A percentile compares a stretch with the other conserved stretches of the same genome.
phyloP scores from a whole-genome alignment of 2,113 vertebrate genomes.

The Ancistrus triradiatus region DNA sequence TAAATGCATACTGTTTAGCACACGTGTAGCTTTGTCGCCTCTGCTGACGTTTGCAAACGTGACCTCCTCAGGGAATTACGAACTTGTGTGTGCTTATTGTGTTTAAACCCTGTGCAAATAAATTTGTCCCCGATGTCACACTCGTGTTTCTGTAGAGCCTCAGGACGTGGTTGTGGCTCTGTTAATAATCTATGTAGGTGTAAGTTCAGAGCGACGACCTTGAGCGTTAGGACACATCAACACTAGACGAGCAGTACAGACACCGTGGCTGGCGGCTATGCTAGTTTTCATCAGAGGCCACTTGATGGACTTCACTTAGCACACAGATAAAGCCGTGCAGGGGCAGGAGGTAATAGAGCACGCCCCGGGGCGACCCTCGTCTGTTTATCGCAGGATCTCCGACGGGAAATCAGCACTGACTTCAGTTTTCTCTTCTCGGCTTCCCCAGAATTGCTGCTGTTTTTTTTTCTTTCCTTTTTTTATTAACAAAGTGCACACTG shows the following conservation, averaged over 20 bases:
- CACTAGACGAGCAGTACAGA: background rate
- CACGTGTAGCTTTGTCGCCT: too few species aligned
- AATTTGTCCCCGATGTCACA: too few species aligned
- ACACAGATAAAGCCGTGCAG: conserved; percentile 13
- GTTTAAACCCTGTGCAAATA: too few species aligned
- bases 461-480: conserved; percentile 30
- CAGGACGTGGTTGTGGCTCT: too few species aligned
- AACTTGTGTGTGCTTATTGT: too few species aligned
- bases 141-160: too few species aligned
- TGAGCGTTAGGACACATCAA: too few species aligned
- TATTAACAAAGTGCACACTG: conserved; percentile 57
- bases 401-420: conserved; percentile 32
- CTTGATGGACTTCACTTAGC: conserved; percentile 23
- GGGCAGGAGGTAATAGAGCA: conserved; percentile 20
- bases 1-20: too few species aligned
- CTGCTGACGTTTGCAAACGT: too few species aligned
- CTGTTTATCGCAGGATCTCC: conserved; percentile 44
- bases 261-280: background rate
- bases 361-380: conserved; percentile 27
- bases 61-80: too few species aligned
- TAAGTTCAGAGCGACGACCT: conserved; percentile 7
- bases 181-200: too few species aligned
- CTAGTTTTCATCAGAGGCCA: conserved; percentile 23
- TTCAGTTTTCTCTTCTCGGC: conserved; percentile 29
- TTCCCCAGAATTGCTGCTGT: conserved; percentile 20